These are phyloP conservation scores for Chelonus insularis DNA, from an alignment of 1,140 invertebrate genomes.

Conservation along the genomic window DNA sequence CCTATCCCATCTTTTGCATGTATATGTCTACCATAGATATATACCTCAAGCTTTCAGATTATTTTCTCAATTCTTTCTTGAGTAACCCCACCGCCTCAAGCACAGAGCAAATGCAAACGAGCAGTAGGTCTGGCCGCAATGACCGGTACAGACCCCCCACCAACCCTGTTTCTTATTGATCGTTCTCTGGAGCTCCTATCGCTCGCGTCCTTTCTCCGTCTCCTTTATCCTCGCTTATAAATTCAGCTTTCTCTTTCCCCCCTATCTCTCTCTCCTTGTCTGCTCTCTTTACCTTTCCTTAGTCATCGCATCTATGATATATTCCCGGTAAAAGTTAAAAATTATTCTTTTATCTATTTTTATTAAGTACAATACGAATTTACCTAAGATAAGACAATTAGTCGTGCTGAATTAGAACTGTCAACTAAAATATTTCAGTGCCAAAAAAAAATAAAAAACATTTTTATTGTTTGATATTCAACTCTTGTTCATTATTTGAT, in stretches of 20 bases:
- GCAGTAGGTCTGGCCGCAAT: slow-evolving; percentile 48
- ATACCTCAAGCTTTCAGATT: slow-evolving; percentile 47
- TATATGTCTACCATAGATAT: slow-evolving; percentile 2
- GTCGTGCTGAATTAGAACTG: too few species aligned
- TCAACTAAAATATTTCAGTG: too few species aligned
- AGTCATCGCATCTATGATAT: too few species aligned
- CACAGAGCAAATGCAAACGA: slow-evolving; percentile 29
- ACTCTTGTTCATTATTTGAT: too few species aligned
- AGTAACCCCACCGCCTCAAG: slow-evolving; percentile 50
- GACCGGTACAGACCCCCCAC: slow-evolving; percentile 57
- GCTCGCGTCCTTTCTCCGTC: slow-evolving; percentile 54
- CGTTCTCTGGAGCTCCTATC: slow-evolving; percentile 54
- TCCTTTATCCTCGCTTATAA: slow-evolving; percentile 59
- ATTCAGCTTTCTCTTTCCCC: slow-evolving; percentile 39
- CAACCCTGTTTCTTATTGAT: slow-evolving; percentile 59
- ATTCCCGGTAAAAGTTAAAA: too few species aligned
- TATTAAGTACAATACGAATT: too few species aligned
- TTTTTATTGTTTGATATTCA: too few species aligned
- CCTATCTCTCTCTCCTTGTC: neutral
- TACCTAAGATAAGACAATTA: too few species aligned
- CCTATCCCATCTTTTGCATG: neutral
- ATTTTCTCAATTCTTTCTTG: slow-evolving; percentile 61
- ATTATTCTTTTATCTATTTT: neutral
- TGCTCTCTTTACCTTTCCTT: neutral
- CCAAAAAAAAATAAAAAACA: too few species aligned